Percentiles rank a stretch among this genome's conserved stretches.
Conservation (phyloP, 2,113 vertebrate species). For the Redunca redunca region DNA sequence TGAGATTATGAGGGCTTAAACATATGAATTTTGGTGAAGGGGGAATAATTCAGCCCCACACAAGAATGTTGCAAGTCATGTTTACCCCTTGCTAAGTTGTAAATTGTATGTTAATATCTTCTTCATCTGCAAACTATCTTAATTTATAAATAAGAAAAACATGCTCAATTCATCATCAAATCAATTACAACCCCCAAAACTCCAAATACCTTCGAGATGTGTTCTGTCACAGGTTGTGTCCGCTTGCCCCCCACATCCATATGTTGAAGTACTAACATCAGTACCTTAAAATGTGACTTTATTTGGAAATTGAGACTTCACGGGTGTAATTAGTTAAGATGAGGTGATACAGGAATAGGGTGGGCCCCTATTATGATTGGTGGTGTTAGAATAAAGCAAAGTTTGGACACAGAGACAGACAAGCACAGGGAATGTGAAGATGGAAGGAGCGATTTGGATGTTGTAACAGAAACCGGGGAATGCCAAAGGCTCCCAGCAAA, state of each 20-base stretch:
- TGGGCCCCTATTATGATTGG: not conserved
- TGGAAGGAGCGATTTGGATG: not conserved
- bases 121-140: not conserved
- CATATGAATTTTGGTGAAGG: not conserved
- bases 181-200: not conserved
- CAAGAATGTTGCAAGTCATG: not conserved
- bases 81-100: not conserved
- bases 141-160: not conserved
- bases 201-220: not conserved
- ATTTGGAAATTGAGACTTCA: not conserved
- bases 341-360: not conserved
- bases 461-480: not conserved
- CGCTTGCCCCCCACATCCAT: rapidly evolving
- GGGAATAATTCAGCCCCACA: not conserved
- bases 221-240: not conserved
- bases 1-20: not conserved
- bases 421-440: not conserved
- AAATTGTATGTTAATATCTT: not conserved
- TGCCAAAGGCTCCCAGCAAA: not conserved
- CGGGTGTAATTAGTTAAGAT: not conserved
- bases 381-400: not conserved
- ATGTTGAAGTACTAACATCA: not conserved
- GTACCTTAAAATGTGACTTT: not conserved
- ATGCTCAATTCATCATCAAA: not conserved
- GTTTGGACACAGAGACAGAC: not conserved